Percentiles rank a stretch among this genome's conserved stretches.
phyloP scores from a whole-genome alignment of 2,113 vertebrate species.

The Cyprinus carpio region DNA sequence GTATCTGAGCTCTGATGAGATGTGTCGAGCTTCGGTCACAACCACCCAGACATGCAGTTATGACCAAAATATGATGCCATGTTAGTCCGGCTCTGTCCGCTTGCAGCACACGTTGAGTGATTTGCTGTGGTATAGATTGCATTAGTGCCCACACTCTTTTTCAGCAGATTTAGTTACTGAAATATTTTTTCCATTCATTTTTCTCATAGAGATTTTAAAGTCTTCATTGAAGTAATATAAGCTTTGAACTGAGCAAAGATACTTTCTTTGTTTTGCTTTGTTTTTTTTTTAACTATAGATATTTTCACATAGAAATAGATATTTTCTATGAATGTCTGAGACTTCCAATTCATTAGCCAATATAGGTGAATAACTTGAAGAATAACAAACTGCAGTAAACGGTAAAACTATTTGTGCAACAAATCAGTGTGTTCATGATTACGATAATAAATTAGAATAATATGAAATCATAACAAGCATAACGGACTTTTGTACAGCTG shows the following conservation, averaged over 20 bases:
- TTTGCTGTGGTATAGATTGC: slow-evolving; percentile 5
- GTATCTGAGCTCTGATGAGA: slow-evolving; percentile 34
- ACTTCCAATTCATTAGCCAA: no score
- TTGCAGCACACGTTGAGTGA: not conserved
- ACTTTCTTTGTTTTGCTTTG: no score
- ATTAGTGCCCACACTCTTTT: not conserved
- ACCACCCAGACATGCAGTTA: not conserved
- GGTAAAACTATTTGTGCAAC: no score
- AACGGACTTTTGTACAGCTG: no score
- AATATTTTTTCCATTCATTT: not conserved
- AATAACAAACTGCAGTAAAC: no score
- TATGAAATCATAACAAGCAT: no score
- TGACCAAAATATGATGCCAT: not conserved
- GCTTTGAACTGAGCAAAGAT: not conserved
- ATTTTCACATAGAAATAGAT: no score
- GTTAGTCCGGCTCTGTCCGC: not conserved
- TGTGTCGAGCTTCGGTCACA: slow-evolving; percentile 17
- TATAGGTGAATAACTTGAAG: no score
- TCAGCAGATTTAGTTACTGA: not conserved
- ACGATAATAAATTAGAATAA: no score
- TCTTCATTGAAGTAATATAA: not conserved
- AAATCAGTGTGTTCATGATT: no score
- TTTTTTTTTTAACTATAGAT: no score
- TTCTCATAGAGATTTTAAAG: not conserved
- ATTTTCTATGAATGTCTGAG: no score